phyloP scores from a whole-genome alignment of 2,888 invertebrate genomes.

The Scaptodrosophila latifasciaeformis region DNA sequence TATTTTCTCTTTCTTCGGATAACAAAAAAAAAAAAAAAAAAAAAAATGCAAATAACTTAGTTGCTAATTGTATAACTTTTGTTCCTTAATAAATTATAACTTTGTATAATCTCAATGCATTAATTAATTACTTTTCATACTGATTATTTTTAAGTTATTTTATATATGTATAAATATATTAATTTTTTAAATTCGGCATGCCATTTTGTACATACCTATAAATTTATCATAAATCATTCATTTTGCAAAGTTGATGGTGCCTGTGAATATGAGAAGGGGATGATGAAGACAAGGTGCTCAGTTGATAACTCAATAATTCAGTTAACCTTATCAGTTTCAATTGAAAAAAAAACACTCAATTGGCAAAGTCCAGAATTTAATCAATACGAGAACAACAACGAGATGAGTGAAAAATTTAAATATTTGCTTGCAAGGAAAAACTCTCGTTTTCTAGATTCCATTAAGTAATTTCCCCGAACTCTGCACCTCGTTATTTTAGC shows the following conservation, averaged over 20 bases:
- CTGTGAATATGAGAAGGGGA: too few relatives aligned
- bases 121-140: constrained; percentile 26
- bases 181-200: not conserved
- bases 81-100: constrained; percentile 64
- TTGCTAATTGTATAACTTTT: constrained; percentile 44
- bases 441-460: too few relatives aligned
- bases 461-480: too few relatives aligned
- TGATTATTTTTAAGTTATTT: constrained; percentile 7
- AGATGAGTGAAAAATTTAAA: too few relatives aligned
- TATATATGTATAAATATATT: not conserved
- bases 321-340: too few relatives aligned
- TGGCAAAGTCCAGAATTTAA: too few relatives aligned
- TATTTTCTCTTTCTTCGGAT: constrained; percentile 9
- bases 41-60: constrained; percentile 41
- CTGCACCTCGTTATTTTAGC: too few relatives aligned
- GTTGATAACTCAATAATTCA: too few relatives aligned
- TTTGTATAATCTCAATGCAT: constrained; percentile 35
- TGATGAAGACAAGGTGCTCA: too few relatives aligned
- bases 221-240: not conserved
- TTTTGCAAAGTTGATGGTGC: not conserved
- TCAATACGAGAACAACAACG: too few relatives aligned
- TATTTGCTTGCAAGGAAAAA: too few relatives aligned
- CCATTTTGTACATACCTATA: not conserved
- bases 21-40: constrained; percentile 14
- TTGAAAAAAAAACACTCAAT: too few relatives aligned